phyloP scores from a whole-genome alignment of 2,113 vertebrate genomes.

The Percopsis transmontana region DNA sequence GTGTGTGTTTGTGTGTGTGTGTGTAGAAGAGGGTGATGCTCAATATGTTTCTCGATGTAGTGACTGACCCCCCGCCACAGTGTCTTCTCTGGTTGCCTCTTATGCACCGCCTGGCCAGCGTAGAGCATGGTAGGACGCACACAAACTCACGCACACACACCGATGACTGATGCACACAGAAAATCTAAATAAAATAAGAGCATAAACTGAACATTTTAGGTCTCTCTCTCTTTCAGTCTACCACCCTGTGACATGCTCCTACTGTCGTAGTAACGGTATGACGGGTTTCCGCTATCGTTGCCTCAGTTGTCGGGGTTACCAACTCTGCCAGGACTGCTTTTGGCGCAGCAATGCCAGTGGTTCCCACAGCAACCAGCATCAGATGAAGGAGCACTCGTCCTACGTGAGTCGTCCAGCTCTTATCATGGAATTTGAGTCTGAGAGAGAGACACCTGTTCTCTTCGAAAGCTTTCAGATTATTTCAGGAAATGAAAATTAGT shows the following conservation, averaged over 20 bases:
- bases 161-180: not conserved
- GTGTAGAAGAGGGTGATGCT: slow-evolving; percentile 90
- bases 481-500: too few relatives aligned
- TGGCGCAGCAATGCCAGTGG: slow-evolving; percentile 90
- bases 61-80: slow-evolving; percentile 88
- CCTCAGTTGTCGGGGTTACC: slow-evolving; percentile 95
- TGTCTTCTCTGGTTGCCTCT: slow-evolving; percentile 97
- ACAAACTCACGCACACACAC: not conserved
- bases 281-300: slow-evolving; percentile 94
- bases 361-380: slow-evolving; percentile 92
- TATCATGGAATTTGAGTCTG: slow-evolving; percentile 10
- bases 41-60: slow-evolving; percentile 92
- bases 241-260: slow-evolving; percentile 93
- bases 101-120: slow-evolving; percentile 91
- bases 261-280: slow-evolving; percentile 90
- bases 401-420: slow-evolving; percentile 82
- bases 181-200: not conserved
- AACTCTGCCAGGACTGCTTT: slow-evolving; percentile 95
- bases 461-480: too few relatives aligned
- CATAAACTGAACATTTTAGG: not conserved
- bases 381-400: slow-evolving; percentile 98
- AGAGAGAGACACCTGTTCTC: too few relatives aligned
- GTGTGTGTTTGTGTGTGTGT: slow-evolving; percentile 20
- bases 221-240: slow-evolving; percentile 73
- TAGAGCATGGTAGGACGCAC: slow-evolving; percentile 86